Evolutionary conservation across 2,888 invertebrate genomes (phyloP).

Genomic region (Aporophyla nigra): DNA sequence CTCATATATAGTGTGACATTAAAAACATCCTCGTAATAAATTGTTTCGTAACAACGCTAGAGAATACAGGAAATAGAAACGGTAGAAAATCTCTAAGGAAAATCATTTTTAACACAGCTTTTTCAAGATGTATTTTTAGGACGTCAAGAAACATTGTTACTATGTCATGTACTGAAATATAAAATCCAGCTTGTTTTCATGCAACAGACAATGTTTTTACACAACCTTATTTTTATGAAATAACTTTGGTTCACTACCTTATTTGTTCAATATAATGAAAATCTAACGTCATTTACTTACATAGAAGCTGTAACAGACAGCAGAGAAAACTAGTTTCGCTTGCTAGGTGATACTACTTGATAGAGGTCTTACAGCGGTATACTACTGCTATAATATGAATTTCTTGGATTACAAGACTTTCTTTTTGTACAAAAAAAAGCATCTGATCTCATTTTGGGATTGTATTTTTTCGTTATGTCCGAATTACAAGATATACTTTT

Average conservation of each 20-base stretch:
- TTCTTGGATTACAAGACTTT: conserved; percentile 2
- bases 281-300: neutral
- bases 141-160: conserved; percentile 10
- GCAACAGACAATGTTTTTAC: conserved; percentile 21
- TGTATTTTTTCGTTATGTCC: neutral
- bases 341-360: neutral
- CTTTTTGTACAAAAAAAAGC: neutral
- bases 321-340: neutral
- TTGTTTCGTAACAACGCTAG: neutral
- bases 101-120: neutral
- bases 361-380: conserved; percentile 14
- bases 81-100: neutral
- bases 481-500: neutral
- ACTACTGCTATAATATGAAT: neutral
- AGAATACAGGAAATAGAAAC: neutral
- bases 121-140: neutral
- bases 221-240: conserved; percentile 20
- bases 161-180: conserved; percentile 10
- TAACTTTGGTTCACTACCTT: conserved; percentile 11
- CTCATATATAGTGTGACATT: neutral
- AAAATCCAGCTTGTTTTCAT: conserved; percentile 6
- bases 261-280: conserved; percentile 27
- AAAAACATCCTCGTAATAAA: neutral
- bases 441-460: neutral
- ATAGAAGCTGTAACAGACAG: neutral